Conservation (phyloP, 1,140 invertebrate species). For the Hestina assimilis region DNA sequence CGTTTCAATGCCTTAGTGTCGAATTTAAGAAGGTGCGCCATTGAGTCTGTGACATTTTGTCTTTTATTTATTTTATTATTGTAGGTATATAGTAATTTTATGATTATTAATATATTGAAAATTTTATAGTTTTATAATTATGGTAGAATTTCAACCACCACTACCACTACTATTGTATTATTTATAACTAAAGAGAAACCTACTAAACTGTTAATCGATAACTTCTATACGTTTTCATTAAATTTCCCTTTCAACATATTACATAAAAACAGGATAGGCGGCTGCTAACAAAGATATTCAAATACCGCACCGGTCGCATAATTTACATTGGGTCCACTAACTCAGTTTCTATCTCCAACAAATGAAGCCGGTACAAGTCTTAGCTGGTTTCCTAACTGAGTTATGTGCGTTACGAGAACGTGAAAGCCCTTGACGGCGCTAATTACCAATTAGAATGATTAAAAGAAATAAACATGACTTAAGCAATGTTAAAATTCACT, state of each 20-base stretch:
- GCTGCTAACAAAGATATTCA: slow-evolving; percentile 18
- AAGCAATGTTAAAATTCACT: too few species aligned
- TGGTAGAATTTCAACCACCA: too few species aligned
- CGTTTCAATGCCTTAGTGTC: too few species aligned
- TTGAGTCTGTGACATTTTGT: too few species aligned
- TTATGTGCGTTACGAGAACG: slow-evolving; percentile 7
- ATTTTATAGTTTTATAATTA: too few species aligned
- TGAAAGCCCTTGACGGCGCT: slow-evolving; percentile 23
- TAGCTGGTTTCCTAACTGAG: neutral
- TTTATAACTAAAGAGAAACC: neutral
- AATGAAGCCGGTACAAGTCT: slow-evolving; percentile 8
- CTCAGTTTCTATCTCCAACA: slow-evolving; percentile 17
- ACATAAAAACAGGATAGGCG: slow-evolving; percentile 9
- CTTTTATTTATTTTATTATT: too few species aligned
- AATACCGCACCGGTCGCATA: slow-evolving; percentile 10
- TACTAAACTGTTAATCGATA: neutral
- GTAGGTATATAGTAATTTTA: too few species aligned
- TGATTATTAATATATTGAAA: too few species aligned
- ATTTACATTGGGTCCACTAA: slow-evolving; percentile 18
- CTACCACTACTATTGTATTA: too few species aligned
- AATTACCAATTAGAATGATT: neutral
- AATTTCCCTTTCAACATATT: slow-evolving; percentile 5
- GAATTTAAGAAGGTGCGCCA: too few species aligned
- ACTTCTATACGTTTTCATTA: slow-evolving; percentile 1
- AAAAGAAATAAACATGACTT: neutral